These are phyloP conservation scores for Oedothorax gibbosus DNA, from an alignment of 1,140 invertebrate genomes.

Conservation along the genomic window DNA sequence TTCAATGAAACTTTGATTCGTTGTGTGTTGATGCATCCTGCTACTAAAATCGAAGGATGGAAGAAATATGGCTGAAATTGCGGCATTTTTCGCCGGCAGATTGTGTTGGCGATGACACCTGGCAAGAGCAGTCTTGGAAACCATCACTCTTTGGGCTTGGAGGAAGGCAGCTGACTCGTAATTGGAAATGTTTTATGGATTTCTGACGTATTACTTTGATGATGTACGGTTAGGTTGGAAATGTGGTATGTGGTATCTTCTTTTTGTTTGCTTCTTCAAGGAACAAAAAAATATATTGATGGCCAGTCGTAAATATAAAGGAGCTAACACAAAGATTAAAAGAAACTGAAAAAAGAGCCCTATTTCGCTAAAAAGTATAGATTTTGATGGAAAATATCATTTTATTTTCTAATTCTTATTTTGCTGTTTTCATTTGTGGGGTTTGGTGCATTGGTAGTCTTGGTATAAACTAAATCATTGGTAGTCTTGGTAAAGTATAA, in stretches of 20 bases:
- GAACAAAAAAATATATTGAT: no score
- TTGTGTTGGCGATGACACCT: conserved; percentile 57
- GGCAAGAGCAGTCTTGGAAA: conserved; percentile 43
- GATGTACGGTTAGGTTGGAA: conserved; percentile 50
- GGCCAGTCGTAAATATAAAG: no score
- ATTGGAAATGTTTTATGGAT: conserved; percentile 60
- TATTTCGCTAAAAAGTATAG: no score
- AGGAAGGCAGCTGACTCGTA: conserved; percentile 54
- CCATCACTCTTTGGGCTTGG: conserved; percentile 38
- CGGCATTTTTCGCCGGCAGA: conserved; percentile 56
- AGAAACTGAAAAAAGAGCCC: no score
- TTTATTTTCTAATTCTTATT: no score
- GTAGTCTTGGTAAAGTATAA: no score
- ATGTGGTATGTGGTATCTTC: conserved; percentile 31
- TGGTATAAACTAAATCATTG: no score
- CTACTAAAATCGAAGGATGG: conserved; percentile 50
- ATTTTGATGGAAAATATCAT: no score
- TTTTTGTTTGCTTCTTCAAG: neutral
- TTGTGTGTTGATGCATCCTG: conserved; percentile 33
- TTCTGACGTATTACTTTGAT: conserved; percentile 58
- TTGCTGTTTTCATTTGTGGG: no score
- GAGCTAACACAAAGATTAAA: no score
- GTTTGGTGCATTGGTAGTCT: no score
- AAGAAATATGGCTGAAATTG: conserved; percentile 56
- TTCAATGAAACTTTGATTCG: conserved; percentile 57